Conservation (phyloP, 2,888 invertebrate species). For the Scotopteryx bipunctaria region DNA sequence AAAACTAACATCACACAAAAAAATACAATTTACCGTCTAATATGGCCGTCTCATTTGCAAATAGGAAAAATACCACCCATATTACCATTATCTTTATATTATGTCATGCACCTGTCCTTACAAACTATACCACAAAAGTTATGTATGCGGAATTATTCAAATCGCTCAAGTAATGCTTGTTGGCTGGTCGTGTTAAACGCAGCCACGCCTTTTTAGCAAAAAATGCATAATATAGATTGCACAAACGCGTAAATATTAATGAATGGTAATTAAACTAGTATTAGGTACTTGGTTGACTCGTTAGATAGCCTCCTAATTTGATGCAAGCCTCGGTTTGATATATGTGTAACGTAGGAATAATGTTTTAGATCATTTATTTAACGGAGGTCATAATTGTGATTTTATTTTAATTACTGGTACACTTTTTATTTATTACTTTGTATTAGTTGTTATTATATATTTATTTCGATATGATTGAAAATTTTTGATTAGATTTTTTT, state of each 20-base stretch:
- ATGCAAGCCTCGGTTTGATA: conserved; percentile 31
- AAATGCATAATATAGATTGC: conserved; percentile 32
- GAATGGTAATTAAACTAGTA: conserved; percentile 36
- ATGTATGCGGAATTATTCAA: conserved; percentile 58
- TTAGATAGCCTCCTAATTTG: conserved; percentile 30
- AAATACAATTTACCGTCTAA: conserved; percentile 6
- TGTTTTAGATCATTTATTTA: conserved; percentile 17
- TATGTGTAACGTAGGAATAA: conserved; percentile 17
- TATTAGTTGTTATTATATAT: conserved; percentile 3
- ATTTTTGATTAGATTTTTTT: background rate
- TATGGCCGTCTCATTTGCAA: conserved; percentile 28
- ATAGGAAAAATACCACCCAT: conserved; percentile 31
- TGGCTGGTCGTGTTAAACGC: conserved; percentile 29
- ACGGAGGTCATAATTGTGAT: conserved; percentile 13
- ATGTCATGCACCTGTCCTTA: conserved; percentile 33
- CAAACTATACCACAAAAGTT: conserved; percentile 37
- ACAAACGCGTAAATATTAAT: conserved; percentile 38
- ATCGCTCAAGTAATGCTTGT: conserved; percentile 41
- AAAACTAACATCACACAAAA: conserved; percentile 3
- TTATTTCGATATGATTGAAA: background rate
- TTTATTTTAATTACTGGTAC: conserved; percentile 11
- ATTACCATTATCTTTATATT: conserved; percentile 25
- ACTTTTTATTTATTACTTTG: conserved; percentile 1
- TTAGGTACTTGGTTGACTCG: conserved; percentile 33
- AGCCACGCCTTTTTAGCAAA: conserved; percentile 46